These are phyloP conservation scores for Lymantria monacha DNA, from an alignment of 2,888 invertebrate species.

Conservation along the genomic window DNA sequence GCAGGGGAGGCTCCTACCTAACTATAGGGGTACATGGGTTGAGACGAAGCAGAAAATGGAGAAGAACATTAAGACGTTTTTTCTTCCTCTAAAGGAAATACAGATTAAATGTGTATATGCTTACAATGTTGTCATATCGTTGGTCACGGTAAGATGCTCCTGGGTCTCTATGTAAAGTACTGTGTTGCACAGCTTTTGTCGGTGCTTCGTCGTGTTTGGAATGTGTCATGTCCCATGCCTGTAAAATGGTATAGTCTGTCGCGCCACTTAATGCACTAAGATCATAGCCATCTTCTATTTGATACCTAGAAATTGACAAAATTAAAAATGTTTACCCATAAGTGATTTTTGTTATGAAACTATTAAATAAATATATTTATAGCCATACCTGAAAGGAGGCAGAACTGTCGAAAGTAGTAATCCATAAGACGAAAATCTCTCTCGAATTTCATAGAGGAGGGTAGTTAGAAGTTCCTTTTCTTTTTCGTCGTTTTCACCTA, in stretches of 20 bases:
- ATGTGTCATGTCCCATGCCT: slow-evolving; percentile 84
- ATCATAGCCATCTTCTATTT: slow-evolving; percentile 86
- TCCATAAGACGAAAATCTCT: slow-evolving; percentile 81
- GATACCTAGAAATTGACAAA: slow-evolving; percentile 56
- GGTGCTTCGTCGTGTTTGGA: slow-evolving; percentile 67
- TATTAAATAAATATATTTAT: not conserved
- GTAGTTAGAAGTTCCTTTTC: slow-evolving; percentile 82
- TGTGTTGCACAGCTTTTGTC: slow-evolving; percentile 72
- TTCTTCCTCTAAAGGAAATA: too few relatives aligned
- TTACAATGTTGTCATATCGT: slow-evolving; percentile 73
- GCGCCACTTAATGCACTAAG: slow-evolving; percentile 82
- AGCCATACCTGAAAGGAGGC: slow-evolving; percentile 78
- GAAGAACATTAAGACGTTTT: too few relatives aligned
- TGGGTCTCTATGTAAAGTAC: slow-evolving; percentile 74
- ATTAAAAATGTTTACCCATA: not conserved
- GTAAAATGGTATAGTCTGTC: slow-evolving; percentile 86
- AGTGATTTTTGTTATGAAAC: not conserved
- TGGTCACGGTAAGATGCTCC: slow-evolving; percentile 67
- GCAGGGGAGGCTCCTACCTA: too few relatives aligned
- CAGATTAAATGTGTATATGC: slow-evolving; percentile 2
- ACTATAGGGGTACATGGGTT: too few relatives aligned
- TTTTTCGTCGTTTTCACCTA: slow-evolving; percentile 70
- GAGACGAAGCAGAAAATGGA: too few relatives aligned
- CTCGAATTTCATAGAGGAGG: slow-evolving; percentile 83
- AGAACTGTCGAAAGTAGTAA: slow-evolving; percentile 82